Base-by-base conservation (phyloP, 2,888 invertebrate genomes). In the Nematopogon swammerdamellus region DNA sequence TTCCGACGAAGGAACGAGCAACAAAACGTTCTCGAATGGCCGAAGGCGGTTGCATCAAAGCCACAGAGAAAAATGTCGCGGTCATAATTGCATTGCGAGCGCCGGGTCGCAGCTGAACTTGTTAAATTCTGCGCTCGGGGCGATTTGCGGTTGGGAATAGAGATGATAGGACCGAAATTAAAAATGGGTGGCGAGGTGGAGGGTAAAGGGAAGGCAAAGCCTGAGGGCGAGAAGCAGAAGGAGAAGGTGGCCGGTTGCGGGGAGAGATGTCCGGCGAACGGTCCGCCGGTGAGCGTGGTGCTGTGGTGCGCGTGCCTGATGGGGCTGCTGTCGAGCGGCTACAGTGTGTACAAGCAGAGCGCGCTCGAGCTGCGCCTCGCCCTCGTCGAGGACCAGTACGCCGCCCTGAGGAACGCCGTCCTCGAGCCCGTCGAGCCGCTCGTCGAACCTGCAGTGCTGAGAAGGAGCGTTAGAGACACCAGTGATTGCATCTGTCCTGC, bases 401-500 rank as follows among this genome's bases (percentile, higher is more conserved):
- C 72, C 51, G 72, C 75, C 51, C 59, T 85, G 64, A 61, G 79
- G 54, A 82, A 82, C 59, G 76, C 76, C 44, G 79, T 79, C 53
- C 58, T 81, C 56, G 80, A 77, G 63, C 75, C 80, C 43, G 75
- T 73, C 59, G 74, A 81, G 64, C 80, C 82, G 47, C 63, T 82
- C 55, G 75, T 81, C 55, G 82, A 82, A 63, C 67, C 82, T 56
- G 84, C 84, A 55, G 74, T 80, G 57, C 67, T 79, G 54, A 60
- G 70, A 50, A 65, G 84, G 53, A 76, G 77, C 57, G 73, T 80
- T 58, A 69, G 84, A 58, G 85, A 85, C 58, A 81, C 82, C 47
- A 76, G 82, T 16, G 85, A 87, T 70, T 89, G 88, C 80, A 75
- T 80, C 58, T 88, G 88, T 80, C 87, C 87, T 67, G 81, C 87